Evolutionary conservation across 2,797 vertebrate species (phyloP).

Genomic region (Clarias pachynema): DNA sequence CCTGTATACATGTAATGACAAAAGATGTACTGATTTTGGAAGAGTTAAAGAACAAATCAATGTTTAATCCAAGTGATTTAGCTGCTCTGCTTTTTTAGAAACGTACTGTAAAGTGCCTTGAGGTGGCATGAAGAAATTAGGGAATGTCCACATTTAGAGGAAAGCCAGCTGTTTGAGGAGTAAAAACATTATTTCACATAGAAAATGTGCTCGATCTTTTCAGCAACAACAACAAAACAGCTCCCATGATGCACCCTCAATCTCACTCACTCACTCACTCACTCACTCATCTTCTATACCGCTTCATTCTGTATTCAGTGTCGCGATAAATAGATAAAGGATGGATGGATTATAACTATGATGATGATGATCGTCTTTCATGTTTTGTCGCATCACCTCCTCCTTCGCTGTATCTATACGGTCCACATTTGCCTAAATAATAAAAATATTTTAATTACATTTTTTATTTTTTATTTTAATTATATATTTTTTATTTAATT

Average conservation of each 20-base stretch:
- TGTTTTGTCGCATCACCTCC: neutral
- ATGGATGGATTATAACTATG: neutral
- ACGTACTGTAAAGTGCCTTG: conserved; percentile 18
- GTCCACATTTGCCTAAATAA: neutral
- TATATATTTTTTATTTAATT: too few species aligned
- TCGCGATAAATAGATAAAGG: too few species aligned
- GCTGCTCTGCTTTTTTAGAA: conserved; percentile 29
- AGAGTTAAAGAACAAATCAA: conserved; percentile 15
- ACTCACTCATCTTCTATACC: too few species aligned
- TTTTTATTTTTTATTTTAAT: too few species aligned
- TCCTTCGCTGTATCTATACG: neutral
- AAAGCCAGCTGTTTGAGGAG: neutral
- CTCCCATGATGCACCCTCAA: too few species aligned
- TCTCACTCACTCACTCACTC: too few species aligned
- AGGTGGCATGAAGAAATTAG: neutral
- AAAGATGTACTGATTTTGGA: conserved; percentile 12
- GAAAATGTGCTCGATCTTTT: neutral
- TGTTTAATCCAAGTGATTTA: neutral
- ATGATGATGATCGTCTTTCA: neutral
- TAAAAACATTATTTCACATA: neutral
- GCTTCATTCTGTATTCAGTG: too few species aligned
- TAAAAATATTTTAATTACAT: too few species aligned
- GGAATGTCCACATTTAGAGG: neutral
- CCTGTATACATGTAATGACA: neutral
- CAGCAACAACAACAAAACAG: neutral